Evolutionary conservation across 1,140 invertebrate species (phyloP).

Genomic region (Theocolax elegans): DNA sequence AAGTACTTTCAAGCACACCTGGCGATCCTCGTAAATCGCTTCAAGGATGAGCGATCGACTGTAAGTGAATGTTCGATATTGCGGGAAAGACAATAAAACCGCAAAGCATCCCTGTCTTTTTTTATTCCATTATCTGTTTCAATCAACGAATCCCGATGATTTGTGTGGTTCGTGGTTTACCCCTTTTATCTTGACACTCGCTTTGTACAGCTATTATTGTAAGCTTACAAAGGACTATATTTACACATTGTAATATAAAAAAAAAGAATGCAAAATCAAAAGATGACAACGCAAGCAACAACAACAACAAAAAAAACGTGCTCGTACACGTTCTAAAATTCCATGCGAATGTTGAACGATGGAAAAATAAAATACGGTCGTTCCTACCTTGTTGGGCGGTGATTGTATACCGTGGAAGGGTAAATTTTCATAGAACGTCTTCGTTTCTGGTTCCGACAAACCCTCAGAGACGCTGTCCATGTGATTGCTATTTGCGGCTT

Average conservation of each 20-base stretch:
- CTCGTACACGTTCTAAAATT: not conserved
- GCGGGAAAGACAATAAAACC: too few species aligned
- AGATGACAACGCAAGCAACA: not conserved
- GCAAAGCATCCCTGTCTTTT: too few species aligned
- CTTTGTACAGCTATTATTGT: too few species aligned
- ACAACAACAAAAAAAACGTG: not conserved
- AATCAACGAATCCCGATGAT: too few species aligned
- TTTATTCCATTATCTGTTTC: too few species aligned
- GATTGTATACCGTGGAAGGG: slow-evolving; percentile 92
- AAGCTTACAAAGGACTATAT: not conserved
- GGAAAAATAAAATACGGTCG: not conserved
- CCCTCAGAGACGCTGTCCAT: slow-evolving; percentile 64
- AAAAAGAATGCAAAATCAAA: not conserved
- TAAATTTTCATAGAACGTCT: slow-evolving; percentile 91
- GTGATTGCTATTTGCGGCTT: slow-evolving; percentile 62
- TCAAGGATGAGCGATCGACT: too few species aligned
- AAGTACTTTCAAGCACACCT: too few species aligned
- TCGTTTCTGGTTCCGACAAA: slow-evolving; percentile 66
- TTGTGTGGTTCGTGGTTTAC: too few species aligned
- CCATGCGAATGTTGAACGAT: not conserved
- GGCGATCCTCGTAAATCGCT: too few species aligned
- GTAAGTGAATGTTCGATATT: too few species aligned
- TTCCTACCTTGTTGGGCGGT: slow-evolving; percentile 86
- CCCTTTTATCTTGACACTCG: too few species aligned
- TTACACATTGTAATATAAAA: not conserved